Evolutionary conservation across 2,113 vertebrate species (phyloP), one percentile per base, ranked within the genome.

Genomic region (Rhagologus leucostigma): DNA sequence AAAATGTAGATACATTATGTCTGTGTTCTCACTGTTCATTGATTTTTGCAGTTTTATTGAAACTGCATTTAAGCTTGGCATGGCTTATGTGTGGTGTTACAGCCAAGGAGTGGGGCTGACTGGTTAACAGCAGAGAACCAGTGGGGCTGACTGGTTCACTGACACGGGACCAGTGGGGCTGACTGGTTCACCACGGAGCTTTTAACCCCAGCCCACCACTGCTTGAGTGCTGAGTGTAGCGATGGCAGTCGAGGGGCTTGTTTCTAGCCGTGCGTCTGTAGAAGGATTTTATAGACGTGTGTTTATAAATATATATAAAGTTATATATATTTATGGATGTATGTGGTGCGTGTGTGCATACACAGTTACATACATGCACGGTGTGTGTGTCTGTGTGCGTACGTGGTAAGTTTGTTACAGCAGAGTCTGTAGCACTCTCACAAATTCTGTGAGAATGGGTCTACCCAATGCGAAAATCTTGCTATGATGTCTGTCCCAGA

Each of bases 11-110:
- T 86, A n/a, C 32, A 26, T 94, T 77, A 73, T 93, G 76, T 86
- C 85, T 93, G 71, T 89, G 79, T 96, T 92, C 68, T 95, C 79
- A 67, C 76, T 77, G 55, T 86, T 92, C 76, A 64, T 90, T 68
- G 71, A 71, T 56, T 65, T 65, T 37, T 80, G 75, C 55, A 19
- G 79, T 80, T 96, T 64, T 62, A 19, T 1, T 7, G 39, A 84
- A 82, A 47, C 85, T 76, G 76, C 79, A 30, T 47, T 59, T n/a
- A 2, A n/a, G 79, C 86, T 95, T 85, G 76, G 75, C 87, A 71
- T 88, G 90, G 64, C 68, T 3, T 62, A 1, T 7, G 17, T 73
- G 29, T 88, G 79, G 71, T 29, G 1, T 71, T 20, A 20, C 3
- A 46, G 68, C 52, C 33, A 15, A 14, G 1, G 29, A 79, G 56